These are phyloP conservation scores for Heteractis magnifica DNA, from an alignment of 92 coral and sea anemone species.

Conservation along the genomic window DNA sequence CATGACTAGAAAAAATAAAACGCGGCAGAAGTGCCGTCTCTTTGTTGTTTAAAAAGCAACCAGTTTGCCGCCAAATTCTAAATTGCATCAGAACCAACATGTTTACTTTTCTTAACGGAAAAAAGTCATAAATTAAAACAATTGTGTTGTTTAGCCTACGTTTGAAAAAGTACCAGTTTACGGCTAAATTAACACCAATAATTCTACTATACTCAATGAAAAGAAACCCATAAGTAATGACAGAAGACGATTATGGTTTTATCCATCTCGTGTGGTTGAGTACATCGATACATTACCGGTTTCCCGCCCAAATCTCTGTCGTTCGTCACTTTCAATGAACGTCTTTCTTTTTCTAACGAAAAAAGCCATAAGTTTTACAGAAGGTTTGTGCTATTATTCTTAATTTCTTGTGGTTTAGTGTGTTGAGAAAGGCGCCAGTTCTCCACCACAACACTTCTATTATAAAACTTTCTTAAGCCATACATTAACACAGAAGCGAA, in stretches of 20 bases:
- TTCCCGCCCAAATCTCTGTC: background rate
- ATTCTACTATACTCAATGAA: background rate
- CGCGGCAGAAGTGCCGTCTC: background rate
- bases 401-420: constrained; percentile 6
- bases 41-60: background rate
- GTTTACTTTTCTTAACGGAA: background rate
- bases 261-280: background rate
- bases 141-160: background rate
- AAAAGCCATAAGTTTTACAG: background rate
- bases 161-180: background rate
- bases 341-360: background rate
- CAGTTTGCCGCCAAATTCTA: too few relatives aligned
- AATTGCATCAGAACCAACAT: background rate
- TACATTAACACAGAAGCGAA: background rate
- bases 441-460: background rate
- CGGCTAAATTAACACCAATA: background rate
- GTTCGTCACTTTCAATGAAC: background rate
- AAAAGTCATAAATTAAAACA: too few relatives aligned
- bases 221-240: background rate
- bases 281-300: background rate
- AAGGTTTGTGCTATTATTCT: background rate
- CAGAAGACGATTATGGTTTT: background rate
- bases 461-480: background rate
- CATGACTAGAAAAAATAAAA: background rate
- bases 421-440: background rate